Base-by-base conservation (phyloP, 2,113 vertebrate species). In the Prionailurus viverrinus region DNA sequence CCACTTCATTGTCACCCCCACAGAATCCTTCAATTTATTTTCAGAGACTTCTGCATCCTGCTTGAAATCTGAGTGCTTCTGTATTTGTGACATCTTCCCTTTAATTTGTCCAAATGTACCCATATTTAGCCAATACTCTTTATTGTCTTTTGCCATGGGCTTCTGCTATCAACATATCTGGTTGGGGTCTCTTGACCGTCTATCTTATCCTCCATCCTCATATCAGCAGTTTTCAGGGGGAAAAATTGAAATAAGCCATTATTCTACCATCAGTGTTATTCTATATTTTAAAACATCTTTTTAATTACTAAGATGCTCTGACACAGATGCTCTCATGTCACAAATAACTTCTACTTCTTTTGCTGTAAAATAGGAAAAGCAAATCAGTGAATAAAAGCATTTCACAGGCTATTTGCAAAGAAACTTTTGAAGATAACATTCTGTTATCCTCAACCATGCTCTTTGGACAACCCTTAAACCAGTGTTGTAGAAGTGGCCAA, bases 351-450 rank as follows among this genome's bases (percentile, higher is more conserved):
- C 19, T 69, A n/a, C 55, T 92, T 68, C 7, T 27, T 4, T 93
- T 96, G 31, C 13, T 48, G 4, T 18, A 53, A 78, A 93, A 74
- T 2, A 78, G 19, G 53, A 86, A 39, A 6, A 74, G 8, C 5
- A 73, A 33, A 89, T 83, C 33, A 71, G 29, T 73, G 51, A 88
- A 69, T 76, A 51, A 93, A 74, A 65, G 68, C 68, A 82, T 79
- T 91, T 94, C 18, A 78, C 58, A 79, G 31, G 31, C 31, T 27
- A 13, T 95, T 84, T 58, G 96, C 65, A 65, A 89, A 74, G 31
- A 21, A 31, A 23, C 1, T 45, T 84, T 82, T 79, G 15, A 8
- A 68, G 29, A 61, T 53, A 33, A 31, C 31, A 66, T 69, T 92
- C 36, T 68, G 27, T 88, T 95, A 33, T 73, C 27, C 21, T 80